Conservation (phyloP, 1,140 invertebrate genomes). For the Asobara japonica region DNA sequence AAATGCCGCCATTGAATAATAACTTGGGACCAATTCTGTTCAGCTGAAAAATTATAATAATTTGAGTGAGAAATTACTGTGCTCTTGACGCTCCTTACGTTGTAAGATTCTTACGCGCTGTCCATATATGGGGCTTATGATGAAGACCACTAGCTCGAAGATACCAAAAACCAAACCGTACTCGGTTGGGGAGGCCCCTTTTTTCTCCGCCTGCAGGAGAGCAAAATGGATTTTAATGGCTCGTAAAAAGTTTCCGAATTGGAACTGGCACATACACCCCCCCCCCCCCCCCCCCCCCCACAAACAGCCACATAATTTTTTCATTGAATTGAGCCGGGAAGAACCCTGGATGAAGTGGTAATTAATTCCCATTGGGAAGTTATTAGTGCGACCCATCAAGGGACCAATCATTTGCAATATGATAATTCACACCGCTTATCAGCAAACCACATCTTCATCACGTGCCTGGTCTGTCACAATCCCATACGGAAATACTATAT, state of each 20-base stretch:
- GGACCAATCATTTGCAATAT: no score
- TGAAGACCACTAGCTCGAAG: conserved; percentile 91
- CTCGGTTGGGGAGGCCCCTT: conserved; percentile 86
- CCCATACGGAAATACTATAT: no score
- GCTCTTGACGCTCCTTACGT: not conserved
- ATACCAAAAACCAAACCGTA: conserved; percentile 93
- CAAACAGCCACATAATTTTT: no score
- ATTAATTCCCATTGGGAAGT: no score
- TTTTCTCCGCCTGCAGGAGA: conserved; percentile 80
- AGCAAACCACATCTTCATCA: no score
- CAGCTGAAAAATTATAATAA: conserved; percentile 65
- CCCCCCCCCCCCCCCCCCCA: no score
- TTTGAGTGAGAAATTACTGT: not conserved
- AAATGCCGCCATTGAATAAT: conserved; percentile 87
- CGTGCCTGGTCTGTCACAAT: no score
- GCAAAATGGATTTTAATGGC: not conserved
- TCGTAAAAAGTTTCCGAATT: not conserved
- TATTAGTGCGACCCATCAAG: no score
- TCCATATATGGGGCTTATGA: conserved; percentile 89
- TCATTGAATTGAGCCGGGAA: no score
- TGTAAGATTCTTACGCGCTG: conserved; percentile 72
- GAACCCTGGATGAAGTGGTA: no score
- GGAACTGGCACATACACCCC: not conserved
- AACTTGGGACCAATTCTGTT: conserved; percentile 85
- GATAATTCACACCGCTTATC: no score